phyloP scores from a whole-genome alignment of 2,888 invertebrate genomes.

The Salticus scenicus region DNA sequence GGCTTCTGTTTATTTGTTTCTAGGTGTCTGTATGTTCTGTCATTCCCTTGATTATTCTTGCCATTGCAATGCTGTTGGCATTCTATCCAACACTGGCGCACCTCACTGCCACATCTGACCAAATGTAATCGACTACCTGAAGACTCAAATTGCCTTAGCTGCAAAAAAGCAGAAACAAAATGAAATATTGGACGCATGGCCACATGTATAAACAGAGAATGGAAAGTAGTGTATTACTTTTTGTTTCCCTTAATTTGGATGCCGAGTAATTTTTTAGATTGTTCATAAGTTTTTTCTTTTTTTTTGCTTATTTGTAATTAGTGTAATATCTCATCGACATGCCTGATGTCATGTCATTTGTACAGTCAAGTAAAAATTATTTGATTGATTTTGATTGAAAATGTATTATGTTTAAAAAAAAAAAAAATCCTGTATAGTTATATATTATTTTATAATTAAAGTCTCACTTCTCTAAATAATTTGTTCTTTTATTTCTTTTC shows the following conservation, averaged over 20 bases:
- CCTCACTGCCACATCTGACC: slow-evolving; percentile 75
- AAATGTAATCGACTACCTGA: slow-evolving; percentile 46
- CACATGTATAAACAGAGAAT: not conserved
- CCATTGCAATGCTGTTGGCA: slow-evolving; percentile 71
- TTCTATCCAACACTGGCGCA: slow-evolving; percentile 74
- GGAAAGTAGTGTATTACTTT: slow-evolving; percentile 19
- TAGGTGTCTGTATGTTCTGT: slow-evolving; percentile 71
- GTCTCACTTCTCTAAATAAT: not conserved
- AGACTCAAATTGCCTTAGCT: slow-evolving; percentile 63
- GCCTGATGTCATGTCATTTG: slow-evolving; percentile 32
- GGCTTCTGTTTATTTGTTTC: too few species aligned
- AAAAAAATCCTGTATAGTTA: slow-evolving; percentile 1
- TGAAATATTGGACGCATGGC: not conserved
- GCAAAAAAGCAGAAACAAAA: slow-evolving; percentile 5
- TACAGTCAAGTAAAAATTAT: slow-evolving; percentile 63
- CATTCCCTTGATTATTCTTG: slow-evolving; percentile 70
- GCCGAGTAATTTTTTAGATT: slow-evolving; percentile 45
- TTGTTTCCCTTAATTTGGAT: slow-evolving; percentile 14
- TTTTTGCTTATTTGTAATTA: slow-evolving; percentile 64
- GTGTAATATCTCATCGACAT: slow-evolving; percentile 60
- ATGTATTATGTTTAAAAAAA: slow-evolving; percentile 41
- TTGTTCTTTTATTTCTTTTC: not conserved
- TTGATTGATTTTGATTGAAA: slow-evolving; percentile 54
- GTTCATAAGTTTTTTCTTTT: slow-evolving; percentile 31
- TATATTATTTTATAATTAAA: slow-evolving; percentile 12